A percentile compares a stretch with the other conserved stretches of the same genome.
phyloP scores from a whole-genome alignment of 1,140 invertebrate species.

The Carposina sasakii region DNA sequence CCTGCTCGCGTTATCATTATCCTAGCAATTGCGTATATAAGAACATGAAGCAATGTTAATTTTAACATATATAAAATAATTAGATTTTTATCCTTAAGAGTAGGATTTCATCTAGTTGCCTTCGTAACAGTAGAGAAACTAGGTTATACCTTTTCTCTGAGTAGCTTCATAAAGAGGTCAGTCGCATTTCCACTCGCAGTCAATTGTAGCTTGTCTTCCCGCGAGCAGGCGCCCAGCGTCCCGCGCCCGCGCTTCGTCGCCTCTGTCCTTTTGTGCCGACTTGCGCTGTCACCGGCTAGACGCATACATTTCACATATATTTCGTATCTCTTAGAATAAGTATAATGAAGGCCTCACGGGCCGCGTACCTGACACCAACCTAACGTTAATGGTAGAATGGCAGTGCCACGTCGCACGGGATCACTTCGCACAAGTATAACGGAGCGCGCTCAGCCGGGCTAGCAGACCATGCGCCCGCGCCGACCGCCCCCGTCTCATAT shows the following conservation, averaged over 20 bases:
- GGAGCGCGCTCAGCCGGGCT: conserved; percentile 8
- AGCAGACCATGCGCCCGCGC: conserved; percentile 10
- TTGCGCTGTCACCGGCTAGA: conserved; percentile 50
- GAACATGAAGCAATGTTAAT: conserved; percentile 69
- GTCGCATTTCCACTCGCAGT: conserved; percentile 49
- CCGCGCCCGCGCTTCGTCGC: conserved; percentile 4
- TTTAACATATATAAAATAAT: conserved; percentile 69
- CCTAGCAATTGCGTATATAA: conserved; percentile 44
- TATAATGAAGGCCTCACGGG: conserved; percentile 45
- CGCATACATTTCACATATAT: conserved; percentile 41
- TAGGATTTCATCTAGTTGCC: conserved; percentile 72
- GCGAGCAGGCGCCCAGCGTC: conserved; percentile 14
- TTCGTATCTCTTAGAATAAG: conserved; percentile 52
- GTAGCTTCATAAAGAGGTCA: conserved; percentile 61
- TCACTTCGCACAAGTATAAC: conserved; percentile 47
- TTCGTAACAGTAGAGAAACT: conserved; percentile 68
- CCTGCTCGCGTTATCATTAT: background rate
- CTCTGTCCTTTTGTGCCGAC: conserved; percentile 12
- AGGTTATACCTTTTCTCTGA: conserved; percentile 68
- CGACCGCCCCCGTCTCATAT: conserved; percentile 10
- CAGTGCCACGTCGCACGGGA: conserved; percentile 23
- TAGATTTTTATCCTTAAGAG: conserved; percentile 70
- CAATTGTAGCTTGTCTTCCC: conserved; percentile 52
- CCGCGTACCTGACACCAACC: conserved; percentile 63
- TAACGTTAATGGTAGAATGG: conserved; percentile 42